phyloP scores from a whole-genome alignment of 37 sponge, comb jelly and placozoan genomes.

The Hormiphora californensis region DNA sequence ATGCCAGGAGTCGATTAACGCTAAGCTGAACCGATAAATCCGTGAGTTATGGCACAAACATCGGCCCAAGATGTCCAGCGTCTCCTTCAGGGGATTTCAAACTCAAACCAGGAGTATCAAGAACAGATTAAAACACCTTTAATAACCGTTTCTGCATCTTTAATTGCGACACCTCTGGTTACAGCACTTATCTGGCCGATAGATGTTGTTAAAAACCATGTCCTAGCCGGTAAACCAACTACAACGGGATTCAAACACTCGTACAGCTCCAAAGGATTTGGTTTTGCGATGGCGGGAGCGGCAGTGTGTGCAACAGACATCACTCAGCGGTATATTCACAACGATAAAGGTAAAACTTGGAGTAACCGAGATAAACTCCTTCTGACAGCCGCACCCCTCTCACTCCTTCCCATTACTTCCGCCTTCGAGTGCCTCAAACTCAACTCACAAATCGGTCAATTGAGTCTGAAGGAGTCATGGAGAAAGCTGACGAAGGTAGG shows the following conservation, averaged over 20 bases:
- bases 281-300: neutral
- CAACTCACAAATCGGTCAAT: neutral
- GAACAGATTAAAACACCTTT: conserved; percentile 1
- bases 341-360: neutral
- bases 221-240: conserved; percentile 11
- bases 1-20: no score
- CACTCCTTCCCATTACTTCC: neutral
- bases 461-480: conserved; percentile 15
- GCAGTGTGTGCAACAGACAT: neutral
- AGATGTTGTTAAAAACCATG: conserved; percentile 30
- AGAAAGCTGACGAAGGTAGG: neutral
- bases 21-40: no score
- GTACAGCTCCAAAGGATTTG: conserved; percentile 18
- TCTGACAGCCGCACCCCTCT: neutral
- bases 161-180: neutral
- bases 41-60: no score
- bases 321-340: neutral
- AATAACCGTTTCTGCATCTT: neutral
- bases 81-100: no score
- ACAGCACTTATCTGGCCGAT: neutral
- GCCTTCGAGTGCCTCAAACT: neutral
- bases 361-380: neutral
- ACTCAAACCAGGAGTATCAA: no score
- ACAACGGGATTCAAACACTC: neutral
- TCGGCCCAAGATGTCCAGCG: no score